A percentile compares a stretch with the other conserved stretches of the same genome.
These are phyloP conservation scores for Cyprinella venusta DNA, from an alignment of 2,797 vertebrate genomes.

Conservation along the genomic window DNA sequence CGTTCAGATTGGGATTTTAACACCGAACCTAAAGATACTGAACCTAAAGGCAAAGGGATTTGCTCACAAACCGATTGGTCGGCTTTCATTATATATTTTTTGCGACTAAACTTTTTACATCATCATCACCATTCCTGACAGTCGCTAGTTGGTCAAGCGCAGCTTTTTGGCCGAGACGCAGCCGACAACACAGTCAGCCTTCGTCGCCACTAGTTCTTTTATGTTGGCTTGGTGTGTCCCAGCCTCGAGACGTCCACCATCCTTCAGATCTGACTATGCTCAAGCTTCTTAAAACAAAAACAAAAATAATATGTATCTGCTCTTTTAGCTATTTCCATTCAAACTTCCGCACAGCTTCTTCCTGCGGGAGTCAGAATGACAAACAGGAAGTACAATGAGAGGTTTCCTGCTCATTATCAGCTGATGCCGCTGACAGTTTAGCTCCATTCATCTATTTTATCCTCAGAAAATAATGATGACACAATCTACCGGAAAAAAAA, in stretches of 20 bases:
- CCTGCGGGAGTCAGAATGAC: constrained; percentile 4
- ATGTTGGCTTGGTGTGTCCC: not conserved
- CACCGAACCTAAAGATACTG: too few relatives aligned
- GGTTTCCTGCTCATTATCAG: constrained; percentile 34
- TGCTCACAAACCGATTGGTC: too few relatives aligned
- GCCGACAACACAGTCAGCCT: too few relatives aligned
- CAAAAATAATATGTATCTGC: not conserved
- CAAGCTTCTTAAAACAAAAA: not conserved
- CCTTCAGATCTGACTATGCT: not conserved
- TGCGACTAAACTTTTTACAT: too few relatives aligned
- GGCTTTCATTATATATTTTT: too few relatives aligned
- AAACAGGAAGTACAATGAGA: constrained; percentile 36
- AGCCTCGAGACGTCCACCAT: not conserved
- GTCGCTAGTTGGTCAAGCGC: too few relatives aligned
- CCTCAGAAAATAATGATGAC: not conserved
- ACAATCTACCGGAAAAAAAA: not conserved
- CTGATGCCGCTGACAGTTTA: constrained; percentile 22
- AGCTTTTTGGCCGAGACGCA: too few relatives aligned
- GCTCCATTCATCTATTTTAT: constrained; percentile 26
- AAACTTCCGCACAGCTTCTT: not conserved
- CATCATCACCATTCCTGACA: too few relatives aligned
- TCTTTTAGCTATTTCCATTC: not conserved
- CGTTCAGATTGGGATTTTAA: too few relatives aligned
- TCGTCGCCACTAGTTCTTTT: not conserved
- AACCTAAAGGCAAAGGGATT: too few relatives aligned